Evolutionary conservation across 2,113 vertebrate genomes (phyloP), one percentile per base, ranked within the genome.

Genomic region (Aptenodytes forsteri): DNA sequence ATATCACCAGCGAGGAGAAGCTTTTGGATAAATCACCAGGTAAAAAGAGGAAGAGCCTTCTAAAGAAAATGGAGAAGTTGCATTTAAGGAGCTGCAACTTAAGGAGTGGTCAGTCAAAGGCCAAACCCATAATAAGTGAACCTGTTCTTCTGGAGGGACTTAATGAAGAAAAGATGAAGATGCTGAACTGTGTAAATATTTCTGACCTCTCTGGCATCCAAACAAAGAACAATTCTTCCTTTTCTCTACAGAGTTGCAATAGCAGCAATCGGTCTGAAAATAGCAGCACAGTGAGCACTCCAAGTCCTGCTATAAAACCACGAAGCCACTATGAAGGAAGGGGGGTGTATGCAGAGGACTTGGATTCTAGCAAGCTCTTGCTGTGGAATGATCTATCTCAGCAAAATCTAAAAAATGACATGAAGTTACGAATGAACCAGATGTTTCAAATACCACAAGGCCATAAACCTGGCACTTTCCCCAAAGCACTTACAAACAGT

Each of bases 381-480:
- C 67, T 84, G 47, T 93, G 96, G 94, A 92, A n/a, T 58, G 87
- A 95, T 46, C 54, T 92, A 6, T 62, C 88, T 46, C 94, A 96
- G 67, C 77, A 92, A 72, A 97, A 96, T 87, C 93, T 97, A 40
- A 97, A 86, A 90, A 98, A 98, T 80, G 97, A 98, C 62, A 69
- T 18, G 15, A 83, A 65, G 21, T 86, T 97, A 71, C 96, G 78
- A 4, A 94, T 93, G 36, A 95, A 92, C 38, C 92, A 98, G 58
- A 61, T 98, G 56, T 99, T 99, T 97, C 98, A 99, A 16, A 96
- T 99, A 70, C 99, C 99, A 23, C 98, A 97, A 3, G 98, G 98
- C 72, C 99, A 99, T 94, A 99, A 99, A 91, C 99, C 99, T 14
- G 99, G 99, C 32, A 99, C 99, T 11, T 99, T 99, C 96, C 99